phyloP scores from a whole-genome alignment of 2,888 invertebrate species.

The Chrysodeixis includens region DNA sequence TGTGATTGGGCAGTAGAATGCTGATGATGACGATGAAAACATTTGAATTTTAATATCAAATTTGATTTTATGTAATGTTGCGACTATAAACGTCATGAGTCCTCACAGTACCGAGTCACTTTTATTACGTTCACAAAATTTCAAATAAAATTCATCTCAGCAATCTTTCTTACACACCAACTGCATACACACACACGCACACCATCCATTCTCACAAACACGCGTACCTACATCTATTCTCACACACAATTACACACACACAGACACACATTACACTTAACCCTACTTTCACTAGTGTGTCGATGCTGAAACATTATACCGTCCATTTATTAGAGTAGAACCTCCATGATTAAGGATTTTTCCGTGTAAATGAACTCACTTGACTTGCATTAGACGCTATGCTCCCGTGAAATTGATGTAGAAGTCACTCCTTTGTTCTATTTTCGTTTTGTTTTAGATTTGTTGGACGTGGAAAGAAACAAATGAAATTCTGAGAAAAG shows the following conservation, averaged over 20 bases:
- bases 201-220: too few relatives aligned
- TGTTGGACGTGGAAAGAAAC: constrained; percentile 5
- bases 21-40: too few relatives aligned
- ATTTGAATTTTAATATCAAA: too few relatives aligned
- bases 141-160: too few relatives aligned
- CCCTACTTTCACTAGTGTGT: constrained; percentile 22
- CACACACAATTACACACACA: background rate
- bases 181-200: too few relatives aligned
- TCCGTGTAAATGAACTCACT: constrained; percentile 65
- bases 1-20: too few relatives aligned
- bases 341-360: constrained; percentile 61
- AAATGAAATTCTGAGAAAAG: constrained; percentile 9
- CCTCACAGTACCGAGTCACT: too few relatives aligned
- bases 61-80: too few relatives aligned
- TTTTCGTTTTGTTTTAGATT: constrained; percentile 18
- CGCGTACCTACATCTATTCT: background rate
- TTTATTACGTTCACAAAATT: too few relatives aligned
- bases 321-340: constrained; percentile 66
- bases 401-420: constrained; percentile 43
- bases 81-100: too few relatives aligned
- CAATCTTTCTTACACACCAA: too few relatives aligned
- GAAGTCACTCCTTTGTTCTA: constrained; percentile 32
- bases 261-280: background rate
- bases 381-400: constrained; percentile 64
- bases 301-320: constrained; percentile 56